A percentile compares a stretch with the other conserved stretches of the same genome.
These are phyloP conservation scores for Lepidothrix coronata DNA, from an alignment of 2,113 vertebrate genomes.

Conservation along the genomic window DNA sequence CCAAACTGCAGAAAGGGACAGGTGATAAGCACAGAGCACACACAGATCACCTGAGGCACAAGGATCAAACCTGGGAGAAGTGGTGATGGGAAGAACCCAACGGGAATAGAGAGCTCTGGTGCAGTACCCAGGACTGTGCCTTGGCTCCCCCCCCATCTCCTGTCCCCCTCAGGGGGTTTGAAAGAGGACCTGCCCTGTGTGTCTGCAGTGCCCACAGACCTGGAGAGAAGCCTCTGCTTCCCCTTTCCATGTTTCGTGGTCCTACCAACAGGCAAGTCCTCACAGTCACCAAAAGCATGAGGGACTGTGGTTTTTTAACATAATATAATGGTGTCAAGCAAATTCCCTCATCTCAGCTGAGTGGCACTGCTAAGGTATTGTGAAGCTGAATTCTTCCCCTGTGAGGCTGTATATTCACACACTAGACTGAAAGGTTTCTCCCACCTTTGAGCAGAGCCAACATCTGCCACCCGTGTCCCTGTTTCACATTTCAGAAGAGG, in stretches of 20 bases:
- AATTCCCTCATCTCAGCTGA: not conserved
- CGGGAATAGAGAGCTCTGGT: not conserved
- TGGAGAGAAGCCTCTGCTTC: not conserved
- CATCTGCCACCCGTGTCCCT: not conserved
- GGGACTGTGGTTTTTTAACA: not conserved
- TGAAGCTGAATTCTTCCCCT: not conserved
- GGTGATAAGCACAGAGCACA: not conserved
- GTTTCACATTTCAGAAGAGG: not conserved
- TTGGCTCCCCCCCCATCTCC: not conserved
- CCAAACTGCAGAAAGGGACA: constrained; percentile 8
- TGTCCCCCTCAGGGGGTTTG: not conserved
- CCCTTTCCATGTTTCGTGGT: not conserved
- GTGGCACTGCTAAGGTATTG: not conserved
- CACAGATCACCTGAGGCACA: not conserved
- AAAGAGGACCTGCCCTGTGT: not conserved
- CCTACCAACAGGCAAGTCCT: not conserved
- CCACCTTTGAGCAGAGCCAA: constrained; percentile 32
- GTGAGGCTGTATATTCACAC: not conserved
- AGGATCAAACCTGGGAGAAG: not conserved
- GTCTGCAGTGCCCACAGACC: not conserved
- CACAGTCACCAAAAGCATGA: not conserved
- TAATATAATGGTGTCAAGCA: not conserved
- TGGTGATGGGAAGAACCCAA: not conserved
- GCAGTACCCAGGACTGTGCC: not conserved
- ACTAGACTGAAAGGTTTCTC: not conserved